These are phyloP conservation scores for Nycticorax nycticorax DNA, from an alignment of 2,113 vertebrate species.

Conservation along the genomic window DNA sequence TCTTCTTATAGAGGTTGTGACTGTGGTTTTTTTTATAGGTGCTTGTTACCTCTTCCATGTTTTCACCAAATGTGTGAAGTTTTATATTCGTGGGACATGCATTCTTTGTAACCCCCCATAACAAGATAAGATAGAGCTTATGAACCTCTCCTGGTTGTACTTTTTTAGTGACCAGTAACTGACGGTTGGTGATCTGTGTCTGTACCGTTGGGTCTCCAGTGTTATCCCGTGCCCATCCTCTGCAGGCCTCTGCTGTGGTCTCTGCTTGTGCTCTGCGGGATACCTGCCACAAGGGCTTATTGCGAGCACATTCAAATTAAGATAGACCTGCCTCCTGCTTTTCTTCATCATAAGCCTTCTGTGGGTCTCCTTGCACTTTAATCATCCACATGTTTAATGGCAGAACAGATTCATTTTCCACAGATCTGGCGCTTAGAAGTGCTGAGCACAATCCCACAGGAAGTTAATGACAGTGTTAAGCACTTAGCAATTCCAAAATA, in stretches of 20 bases:
- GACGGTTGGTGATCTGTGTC: rapidly evolving
- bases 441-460: neutral
- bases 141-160: neutral
- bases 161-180: neutral
- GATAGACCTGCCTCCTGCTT: neutral
- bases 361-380: neutral
- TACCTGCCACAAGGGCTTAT: rapidly evolving
- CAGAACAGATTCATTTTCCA: neutral
- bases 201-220: rapidly evolving
- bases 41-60: neutral
- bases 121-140: rapidly evolving
- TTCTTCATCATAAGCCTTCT: neutral
- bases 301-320: neutral
- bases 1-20: neutral
- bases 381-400: neutral
- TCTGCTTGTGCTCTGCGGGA: rapidly evolving
- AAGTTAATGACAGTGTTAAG: constrained; percentile 4
- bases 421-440: neutral
- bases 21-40: neutral
- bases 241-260: neutral
- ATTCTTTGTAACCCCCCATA: neutral
- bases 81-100: neutral
- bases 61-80: neutral
- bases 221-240: rapidly evolving
- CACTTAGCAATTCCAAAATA: neutral